Base-by-base conservation (phyloP, 2,888 invertebrate genomes). In the Piscicola geometra region DNA sequence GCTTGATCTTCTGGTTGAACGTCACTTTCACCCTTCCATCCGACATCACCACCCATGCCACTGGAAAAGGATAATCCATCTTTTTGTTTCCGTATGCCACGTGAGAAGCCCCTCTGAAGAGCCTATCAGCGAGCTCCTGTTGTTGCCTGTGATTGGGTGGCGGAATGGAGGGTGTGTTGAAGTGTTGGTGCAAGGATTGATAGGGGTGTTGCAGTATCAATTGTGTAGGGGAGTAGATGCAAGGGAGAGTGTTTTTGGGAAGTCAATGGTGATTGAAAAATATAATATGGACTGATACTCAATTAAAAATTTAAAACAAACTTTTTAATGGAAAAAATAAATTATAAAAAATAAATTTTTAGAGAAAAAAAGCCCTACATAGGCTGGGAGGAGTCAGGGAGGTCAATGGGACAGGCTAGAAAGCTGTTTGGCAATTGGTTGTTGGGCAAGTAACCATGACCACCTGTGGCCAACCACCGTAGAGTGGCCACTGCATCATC, bases 61-160 rank as follows among this genome's bases (percentile, higher is more conserved):
- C 74, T 15, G 83, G 83, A 2, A 82, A 83, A 76, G 81, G 81
- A 78, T 77, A 82, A 25, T 75, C 77, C 5, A 64, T 41, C 9
- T 60, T 71, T 47, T 66, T 78, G 74, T 73, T 76, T 52, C 80
- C 79, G 76, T 83, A 83, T 21, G 82, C 83, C 21, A 83, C 80
- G 18, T 80, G 66, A 2, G 82, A 76, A 15, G 81, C 81, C 0
- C 82, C 80, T 33, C 81, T 71, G 32, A 80, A 77, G 50, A 84
- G 78, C 3, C 84, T 78, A 3, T 78, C 76, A 12, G 81, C 82
- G 32, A 83, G 1, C 25, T 50, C 33, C 41, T 73, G 28, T 28
- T 73, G 52, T 41, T 73, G 73, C 25, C 73, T 73, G 73, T 3
- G n/a, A 3, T 3, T 5, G 5, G 60, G 21, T n/a, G n/a, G n/a